Evolutionary conservation across 2,888 invertebrate genomes (phyloP).

Genomic region (Epirrhoe alternata): DNA sequence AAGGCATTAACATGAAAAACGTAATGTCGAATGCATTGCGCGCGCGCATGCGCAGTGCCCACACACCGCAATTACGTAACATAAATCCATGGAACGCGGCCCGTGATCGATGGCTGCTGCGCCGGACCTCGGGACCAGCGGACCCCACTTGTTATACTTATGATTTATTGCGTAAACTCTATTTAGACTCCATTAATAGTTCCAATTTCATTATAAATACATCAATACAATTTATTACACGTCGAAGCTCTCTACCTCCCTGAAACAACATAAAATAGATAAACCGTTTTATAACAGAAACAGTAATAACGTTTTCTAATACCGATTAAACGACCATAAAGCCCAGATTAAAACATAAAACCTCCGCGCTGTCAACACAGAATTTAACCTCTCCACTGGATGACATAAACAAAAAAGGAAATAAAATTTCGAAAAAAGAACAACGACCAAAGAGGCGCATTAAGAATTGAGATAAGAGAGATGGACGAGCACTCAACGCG

Average conservation of each 20-base stretch:
- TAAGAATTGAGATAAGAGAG: slow-evolving; percentile 84
- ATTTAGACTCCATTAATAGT: slow-evolving; percentile 59
- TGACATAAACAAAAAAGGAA: slow-evolving; percentile 74
- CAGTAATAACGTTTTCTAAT: slow-evolving; percentile 55
- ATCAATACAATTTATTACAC: slow-evolving; percentile 47
- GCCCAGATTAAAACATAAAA: slow-evolving; percentile 83
- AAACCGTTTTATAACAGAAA: slow-evolving; percentile 53
- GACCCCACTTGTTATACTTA: slow-evolving; percentile 66
- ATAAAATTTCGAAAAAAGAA: slow-evolving; percentile 68
- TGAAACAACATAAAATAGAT: slow-evolving; percentile 66
- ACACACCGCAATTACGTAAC: slow-evolving; percentile 78
- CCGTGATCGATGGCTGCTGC: slow-evolving; percentile 75
- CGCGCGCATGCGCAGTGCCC: slow-evolving; percentile 53
- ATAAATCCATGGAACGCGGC: slow-evolving; percentile 73
- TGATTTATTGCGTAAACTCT: slow-evolving; percentile 68
- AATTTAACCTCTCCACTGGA: slow-evolving; percentile 76
- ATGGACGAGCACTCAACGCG: slow-evolving; percentile 83
- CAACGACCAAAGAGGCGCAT: slow-evolving; percentile 83
- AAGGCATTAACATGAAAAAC: slow-evolving; percentile 69
- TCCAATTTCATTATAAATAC: slow-evolving; percentile 56
- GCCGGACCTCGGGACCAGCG: slow-evolving; percentile 58
- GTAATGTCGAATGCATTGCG: slow-evolving; percentile 54
- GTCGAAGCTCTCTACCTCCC: slow-evolving; percentile 59
- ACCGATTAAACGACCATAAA: slow-evolving; percentile 75
- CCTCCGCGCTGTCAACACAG: slow-evolving; percentile 81